A percentile compares a stretch with the other conserved stretches of the same genome.
Evolutionary conservation across 2,888 invertebrate species (phyloP).

Genomic region (Xanthorhoe designata): DNA sequence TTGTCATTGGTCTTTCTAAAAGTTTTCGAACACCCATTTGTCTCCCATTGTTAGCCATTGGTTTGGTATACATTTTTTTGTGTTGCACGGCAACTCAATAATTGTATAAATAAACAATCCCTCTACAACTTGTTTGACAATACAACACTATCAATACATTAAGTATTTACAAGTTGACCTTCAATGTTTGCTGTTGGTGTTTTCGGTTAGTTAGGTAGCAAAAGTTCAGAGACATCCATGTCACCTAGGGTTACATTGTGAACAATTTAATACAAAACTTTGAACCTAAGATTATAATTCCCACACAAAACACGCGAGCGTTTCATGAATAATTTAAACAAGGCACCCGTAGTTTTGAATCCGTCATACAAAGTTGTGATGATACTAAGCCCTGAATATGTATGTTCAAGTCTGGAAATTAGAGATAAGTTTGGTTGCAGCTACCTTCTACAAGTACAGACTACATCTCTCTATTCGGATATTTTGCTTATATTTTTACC

Average conservation of each 20-base stretch:
- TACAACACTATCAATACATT: too few relatives aligned
- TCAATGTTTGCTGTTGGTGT: too few relatives aligned
- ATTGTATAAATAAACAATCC: too few relatives aligned
- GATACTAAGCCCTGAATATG: slow-evolving; percentile 10
- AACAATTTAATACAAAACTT: slow-evolving; percentile 43
- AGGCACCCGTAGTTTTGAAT: slow-evolving; percentile 26
- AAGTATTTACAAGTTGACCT: too few relatives aligned
- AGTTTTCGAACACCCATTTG: too few relatives aligned
- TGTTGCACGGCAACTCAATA: too few relatives aligned
- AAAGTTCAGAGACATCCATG: not conserved
- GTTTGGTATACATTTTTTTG: too few relatives aligned
- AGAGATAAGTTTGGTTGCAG: not conserved
- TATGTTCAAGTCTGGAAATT: slow-evolving; percentile 13
- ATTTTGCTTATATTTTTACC: not conserved
- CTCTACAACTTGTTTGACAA: too few relatives aligned
- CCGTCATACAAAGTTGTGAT: slow-evolving; percentile 29
- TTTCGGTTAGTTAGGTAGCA: not conserved
- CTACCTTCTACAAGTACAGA: not conserved
- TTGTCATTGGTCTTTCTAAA: too few relatives aligned
- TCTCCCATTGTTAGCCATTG: too few relatives aligned
- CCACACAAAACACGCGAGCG: slow-evolving; percentile 36
- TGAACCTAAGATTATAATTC: slow-evolving; percentile 33
- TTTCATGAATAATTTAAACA: slow-evolving; percentile 44
- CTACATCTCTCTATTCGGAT: not conserved
- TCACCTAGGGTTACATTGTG: not conserved